Percentiles rank a stretch among this genome's conserved stretches.
Evolutionary conservation across 1,140 invertebrate species (phyloP).

Genomic region (Cataglyphis hispanica): DNA sequence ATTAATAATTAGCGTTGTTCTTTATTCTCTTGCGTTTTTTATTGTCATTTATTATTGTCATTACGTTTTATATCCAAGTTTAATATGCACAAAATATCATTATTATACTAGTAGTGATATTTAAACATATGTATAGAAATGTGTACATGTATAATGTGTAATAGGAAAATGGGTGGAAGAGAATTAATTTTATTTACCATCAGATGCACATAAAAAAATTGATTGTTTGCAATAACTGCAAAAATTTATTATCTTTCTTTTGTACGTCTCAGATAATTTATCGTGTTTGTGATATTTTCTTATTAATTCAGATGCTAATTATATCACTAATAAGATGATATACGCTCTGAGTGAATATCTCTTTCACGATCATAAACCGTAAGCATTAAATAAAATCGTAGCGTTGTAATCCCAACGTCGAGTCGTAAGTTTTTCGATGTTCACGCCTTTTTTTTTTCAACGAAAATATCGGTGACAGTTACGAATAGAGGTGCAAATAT

Average conservation of each 20-base stretch:
- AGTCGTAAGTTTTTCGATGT: background rate
- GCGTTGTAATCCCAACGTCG: background rate
- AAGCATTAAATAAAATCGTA: background rate
- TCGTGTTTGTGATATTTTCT: background rate
- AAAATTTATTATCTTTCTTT: background rate
- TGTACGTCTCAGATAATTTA: background rate
- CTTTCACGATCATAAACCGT: background rate
- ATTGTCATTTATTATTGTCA: conserved; percentile 2
- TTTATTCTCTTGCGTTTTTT: background rate
- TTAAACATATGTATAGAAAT: background rate
- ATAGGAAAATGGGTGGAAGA: background rate
- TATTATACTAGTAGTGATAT: background rate
- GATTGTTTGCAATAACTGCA: background rate
- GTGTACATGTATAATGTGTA: background rate
- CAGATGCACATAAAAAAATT: too few relatives aligned
- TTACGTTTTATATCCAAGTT: background rate
- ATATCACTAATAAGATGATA: background rate
- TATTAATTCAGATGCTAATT: background rate
- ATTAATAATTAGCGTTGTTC: background rate
- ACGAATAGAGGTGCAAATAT: conserved; percentile 29
- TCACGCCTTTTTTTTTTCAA: background rate
- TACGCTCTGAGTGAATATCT: background rate
- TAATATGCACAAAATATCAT: background rate
- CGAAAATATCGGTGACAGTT: conserved; percentile 34
- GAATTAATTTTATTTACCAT: conserved; percentile 1